Percentiles rank a stretch among this genome's conserved stretches.
These are phyloP conservation scores for Oxycera nigricornis DNA, from an alignment of 2,888 invertebrate genomes.

Conservation along the genomic window DNA sequence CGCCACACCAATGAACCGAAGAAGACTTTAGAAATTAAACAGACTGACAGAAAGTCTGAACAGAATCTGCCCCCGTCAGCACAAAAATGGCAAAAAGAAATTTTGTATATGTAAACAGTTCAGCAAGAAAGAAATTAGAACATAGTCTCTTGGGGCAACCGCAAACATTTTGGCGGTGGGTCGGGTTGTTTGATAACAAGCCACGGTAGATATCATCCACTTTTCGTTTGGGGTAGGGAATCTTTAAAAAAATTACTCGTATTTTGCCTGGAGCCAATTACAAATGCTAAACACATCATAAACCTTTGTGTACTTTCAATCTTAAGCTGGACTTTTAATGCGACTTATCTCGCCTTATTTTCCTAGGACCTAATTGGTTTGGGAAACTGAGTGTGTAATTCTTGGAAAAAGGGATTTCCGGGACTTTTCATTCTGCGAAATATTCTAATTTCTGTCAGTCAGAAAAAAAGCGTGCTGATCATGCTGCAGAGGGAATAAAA, in stretches of 20 bases:
- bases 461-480: too few relatives aligned
- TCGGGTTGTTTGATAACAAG: background rate
- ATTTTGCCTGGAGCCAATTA: conserved; percentile 9
- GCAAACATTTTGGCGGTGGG: conserved; percentile 1
- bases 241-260: background rate
- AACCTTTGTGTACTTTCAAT: conserved; percentile 22
- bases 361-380: background rate
- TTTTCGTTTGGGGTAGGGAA: background rate
- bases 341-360: background rate
- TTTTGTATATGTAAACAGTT: conserved; percentile 11
- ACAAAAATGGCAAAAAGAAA: conserved; percentile 9
- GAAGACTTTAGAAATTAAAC: background rate
- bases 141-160: conserved; percentile 9
- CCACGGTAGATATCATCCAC: background rate
- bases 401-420: too few relatives aligned
- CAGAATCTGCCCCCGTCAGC: background rate
- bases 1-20: background rate
- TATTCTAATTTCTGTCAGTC: too few relatives aligned
- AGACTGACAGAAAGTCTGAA: background rate
- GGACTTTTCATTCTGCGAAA: too few relatives aligned
- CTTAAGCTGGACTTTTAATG: background rate
- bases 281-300: background rate
- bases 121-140: conserved; percentile 6
- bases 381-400: too few relatives aligned
- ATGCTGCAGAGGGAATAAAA: too few relatives aligned